Percentiles rank a stretch among this genome's conserved stretches.
These are phyloP conservation scores for Orycteropus afer DNA, from an alignment of 2,113 vertebrate genomes.

Conservation along the genomic window DNA sequence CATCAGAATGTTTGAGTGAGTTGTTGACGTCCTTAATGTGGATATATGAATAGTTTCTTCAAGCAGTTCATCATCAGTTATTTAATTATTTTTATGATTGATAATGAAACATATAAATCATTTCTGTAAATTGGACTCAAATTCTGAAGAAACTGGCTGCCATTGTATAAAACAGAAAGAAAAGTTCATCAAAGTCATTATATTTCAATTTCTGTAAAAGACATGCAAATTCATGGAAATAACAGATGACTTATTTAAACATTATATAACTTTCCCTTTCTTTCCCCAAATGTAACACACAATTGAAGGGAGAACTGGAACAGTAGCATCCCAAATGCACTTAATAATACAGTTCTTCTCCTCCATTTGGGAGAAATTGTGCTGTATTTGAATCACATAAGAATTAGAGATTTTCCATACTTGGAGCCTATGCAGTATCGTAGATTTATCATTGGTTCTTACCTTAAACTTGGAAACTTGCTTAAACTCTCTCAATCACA, in stretches of 20 bases:
- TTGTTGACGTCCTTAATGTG: background rate
- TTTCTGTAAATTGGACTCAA: background rate
- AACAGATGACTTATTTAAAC: background rate
- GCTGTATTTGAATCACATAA: background rate
- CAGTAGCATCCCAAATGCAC: rapidly evolving
- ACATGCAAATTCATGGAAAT: background rate
- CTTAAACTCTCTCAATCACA: background rate
- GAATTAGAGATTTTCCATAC: background rate
- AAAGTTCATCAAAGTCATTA: background rate
- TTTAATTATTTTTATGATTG: background rate
- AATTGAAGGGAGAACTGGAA: background rate
- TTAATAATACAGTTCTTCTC: background rate
- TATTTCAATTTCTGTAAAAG: constrained; percentile 3
- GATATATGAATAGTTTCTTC: background rate
- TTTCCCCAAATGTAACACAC: background rate
- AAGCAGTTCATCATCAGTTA: background rate
- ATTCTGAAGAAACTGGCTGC: background rate
- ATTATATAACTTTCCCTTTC: background rate
- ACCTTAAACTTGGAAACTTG: background rate
- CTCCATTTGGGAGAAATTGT: background rate
- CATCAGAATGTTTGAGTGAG: constrained; percentile 2
- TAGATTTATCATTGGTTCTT: background rate
- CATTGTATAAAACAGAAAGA: background rate
- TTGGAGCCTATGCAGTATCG: background rate
- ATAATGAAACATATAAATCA: background rate